phyloP scores from a whole-genome alignment of 2,797 vertebrate species.

The Euthynnus affinis region DNA sequence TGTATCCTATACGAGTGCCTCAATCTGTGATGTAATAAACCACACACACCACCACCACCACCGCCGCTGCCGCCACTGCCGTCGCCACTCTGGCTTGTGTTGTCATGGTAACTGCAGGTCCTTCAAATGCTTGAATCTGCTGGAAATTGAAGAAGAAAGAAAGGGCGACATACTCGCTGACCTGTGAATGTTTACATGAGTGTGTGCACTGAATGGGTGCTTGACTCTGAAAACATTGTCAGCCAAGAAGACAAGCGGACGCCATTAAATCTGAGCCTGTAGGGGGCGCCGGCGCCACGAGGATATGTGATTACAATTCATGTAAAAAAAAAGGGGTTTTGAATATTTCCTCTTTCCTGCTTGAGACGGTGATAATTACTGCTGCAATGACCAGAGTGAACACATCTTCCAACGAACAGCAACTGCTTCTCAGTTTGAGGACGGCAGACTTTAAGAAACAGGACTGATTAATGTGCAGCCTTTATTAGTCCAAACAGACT shows the following conservation, averaged over 20 bases:
- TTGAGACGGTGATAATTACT: too few relatives aligned
- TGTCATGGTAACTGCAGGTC: conserved; percentile 55
- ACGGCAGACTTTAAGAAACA: too few relatives aligned
- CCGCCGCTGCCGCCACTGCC: too few relatives aligned
- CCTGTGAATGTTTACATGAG: conserved; percentile 31
- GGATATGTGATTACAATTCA: neutral
- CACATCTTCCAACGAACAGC: too few relatives aligned
- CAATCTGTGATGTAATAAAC: neutral
- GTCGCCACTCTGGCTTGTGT: conserved; percentile 15
- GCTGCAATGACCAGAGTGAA: too few relatives aligned
- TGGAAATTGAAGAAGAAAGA: conserved; percentile 8
- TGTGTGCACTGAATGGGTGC: neutral
- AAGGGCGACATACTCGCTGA: conserved; percentile 11
- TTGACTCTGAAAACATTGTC: conserved; percentile 14
- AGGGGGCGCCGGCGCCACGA: too few relatives aligned
- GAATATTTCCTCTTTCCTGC: too few relatives aligned
- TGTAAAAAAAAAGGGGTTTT: too few relatives aligned
- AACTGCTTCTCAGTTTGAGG: too few relatives aligned
- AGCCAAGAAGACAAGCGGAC: neutral
- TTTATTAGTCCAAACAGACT: too few relatives aligned
- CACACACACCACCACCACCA: too few relatives aligned
- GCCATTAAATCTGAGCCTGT: neutral
- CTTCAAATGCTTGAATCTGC: neutral
- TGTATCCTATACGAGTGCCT: neutral
- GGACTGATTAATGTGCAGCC: too few relatives aligned